A percentile compares a stretch with the other conserved stretches of the same genome.
Evolutionary conservation across 2,888 invertebrate species (phyloP).

Genomic region (Morpho deidamia): DNA sequence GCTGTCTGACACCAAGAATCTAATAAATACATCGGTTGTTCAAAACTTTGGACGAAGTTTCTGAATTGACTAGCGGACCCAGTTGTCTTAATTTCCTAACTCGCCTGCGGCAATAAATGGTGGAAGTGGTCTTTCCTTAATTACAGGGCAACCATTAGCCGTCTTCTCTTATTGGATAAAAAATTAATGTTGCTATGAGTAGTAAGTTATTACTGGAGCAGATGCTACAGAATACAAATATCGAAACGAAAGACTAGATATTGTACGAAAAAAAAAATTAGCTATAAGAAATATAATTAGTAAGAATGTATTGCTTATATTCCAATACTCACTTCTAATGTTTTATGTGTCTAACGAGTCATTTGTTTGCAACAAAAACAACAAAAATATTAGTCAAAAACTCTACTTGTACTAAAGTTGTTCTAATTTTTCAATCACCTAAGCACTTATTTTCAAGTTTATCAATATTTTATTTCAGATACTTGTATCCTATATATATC

Average conservation of each 20-base stretch:
- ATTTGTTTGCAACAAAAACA: no score
- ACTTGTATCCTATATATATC: no score
- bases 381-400: no score
- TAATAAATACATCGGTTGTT: background rate
- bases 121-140: slow-evolving; percentile 14
- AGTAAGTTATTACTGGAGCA: slow-evolving; percentile 58
- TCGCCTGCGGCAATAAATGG: slow-evolving; percentile 12
- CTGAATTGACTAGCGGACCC: slow-evolving; percentile 3
- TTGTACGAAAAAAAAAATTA: background rate
- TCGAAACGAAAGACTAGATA: no score
- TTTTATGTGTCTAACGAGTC: no score
- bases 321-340: no score
- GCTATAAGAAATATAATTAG: background rate
- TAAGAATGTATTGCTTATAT: no score
- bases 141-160: slow-evolving; percentile 31
- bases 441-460: no score
- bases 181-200: slow-evolving; percentile 14
- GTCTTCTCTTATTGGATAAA: slow-evolving; percentile 32
- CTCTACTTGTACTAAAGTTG: no score
- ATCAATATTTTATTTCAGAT: no score
- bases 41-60: slow-evolving; percentile 5
- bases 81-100: slow-evolving; percentile 13
- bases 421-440: no score
- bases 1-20: background rate
- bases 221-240: slow-evolving; percentile 43